phyloP scores from a whole-genome alignment of 2,113 vertebrate species.

The Tragelaphus buxtoni region DNA sequence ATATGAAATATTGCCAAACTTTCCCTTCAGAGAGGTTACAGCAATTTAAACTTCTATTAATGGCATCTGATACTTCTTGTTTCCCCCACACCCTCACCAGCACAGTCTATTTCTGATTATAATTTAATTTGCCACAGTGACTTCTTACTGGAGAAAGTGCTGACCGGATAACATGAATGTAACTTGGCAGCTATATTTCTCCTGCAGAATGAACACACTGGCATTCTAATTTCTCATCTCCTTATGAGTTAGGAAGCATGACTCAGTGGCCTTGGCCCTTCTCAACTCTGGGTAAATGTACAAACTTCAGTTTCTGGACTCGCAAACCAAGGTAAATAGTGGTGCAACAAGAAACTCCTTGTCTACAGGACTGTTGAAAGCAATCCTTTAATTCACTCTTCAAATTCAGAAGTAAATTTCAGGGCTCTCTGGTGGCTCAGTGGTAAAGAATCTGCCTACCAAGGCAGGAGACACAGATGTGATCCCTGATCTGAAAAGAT shows the following conservation, averaged over 20 bases:
- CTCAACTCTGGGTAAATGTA: background rate
- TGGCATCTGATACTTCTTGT: background rate
- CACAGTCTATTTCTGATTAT: background rate
- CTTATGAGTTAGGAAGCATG: background rate
- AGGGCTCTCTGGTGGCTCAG: background rate
- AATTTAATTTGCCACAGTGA: constrained; percentile 20
- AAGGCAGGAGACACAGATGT: background rate
- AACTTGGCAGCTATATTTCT: background rate
- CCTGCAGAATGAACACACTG: background rate
- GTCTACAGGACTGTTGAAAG: background rate
- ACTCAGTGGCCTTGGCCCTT: background rate
- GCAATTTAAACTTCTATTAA: background rate
- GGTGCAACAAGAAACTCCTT: background rate
- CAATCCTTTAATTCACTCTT: background rate
- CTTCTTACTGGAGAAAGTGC: background rate
- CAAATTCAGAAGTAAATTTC: background rate
- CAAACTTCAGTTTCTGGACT: background rate
- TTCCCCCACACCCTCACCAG: background rate
- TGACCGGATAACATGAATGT: background rate
- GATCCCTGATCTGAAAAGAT: background rate
- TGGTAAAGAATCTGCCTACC: background rate
- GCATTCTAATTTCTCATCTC: background rate
- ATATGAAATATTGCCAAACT: background rate
- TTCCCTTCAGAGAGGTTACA: background rate
- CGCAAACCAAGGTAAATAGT: background rate